Percentiles rank a stretch among this genome's conserved stretches.
These are phyloP conservation scores for Sepiola atlantica DNA, from an alignment of 2,888 invertebrate genomes.

Conservation along the genomic window DNA sequence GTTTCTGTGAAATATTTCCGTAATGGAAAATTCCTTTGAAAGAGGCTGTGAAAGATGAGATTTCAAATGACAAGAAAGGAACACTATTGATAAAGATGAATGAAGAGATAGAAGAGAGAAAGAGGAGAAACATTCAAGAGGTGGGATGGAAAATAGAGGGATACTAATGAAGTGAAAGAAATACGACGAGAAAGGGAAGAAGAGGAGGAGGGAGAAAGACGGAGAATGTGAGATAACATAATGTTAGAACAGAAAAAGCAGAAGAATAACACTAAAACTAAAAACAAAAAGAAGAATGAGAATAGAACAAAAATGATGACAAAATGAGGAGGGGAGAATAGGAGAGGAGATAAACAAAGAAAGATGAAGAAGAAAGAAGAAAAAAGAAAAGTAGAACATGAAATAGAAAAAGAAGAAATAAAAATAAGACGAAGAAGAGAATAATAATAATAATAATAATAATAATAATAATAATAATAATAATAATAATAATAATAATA, in stretches of 20 bases:
- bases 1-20: not conserved
- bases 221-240: too few relatives aligned
- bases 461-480: too few relatives aligned
- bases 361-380: too few relatives aligned
- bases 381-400: not conserved
- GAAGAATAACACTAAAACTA: too few relatives aligned
- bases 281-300: too few relatives aligned
- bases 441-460: too few relatives aligned
- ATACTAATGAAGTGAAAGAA: not conserved
- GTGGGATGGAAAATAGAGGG: not conserved
- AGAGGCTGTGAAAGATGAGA: not conserved
- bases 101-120: not conserved
- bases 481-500: too few relatives aligned
- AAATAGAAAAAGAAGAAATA: too few relatives aligned
- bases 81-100: not conserved
- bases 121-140: not conserved
- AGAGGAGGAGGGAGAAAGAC: not conserved
- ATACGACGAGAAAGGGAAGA: not conserved
- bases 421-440: too few relatives aligned
- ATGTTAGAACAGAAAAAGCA: too few relatives aligned
- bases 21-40: slow-evolving; percentile 20
- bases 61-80: slow-evolving; percentile 2
- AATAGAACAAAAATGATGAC: not conserved
- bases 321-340: not conserved
- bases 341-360: not conserved